These are phyloP conservation scores for Habropoda laboriosa DNA, from an alignment of 1,140 invertebrate species.

Conservation along the genomic window DNA sequence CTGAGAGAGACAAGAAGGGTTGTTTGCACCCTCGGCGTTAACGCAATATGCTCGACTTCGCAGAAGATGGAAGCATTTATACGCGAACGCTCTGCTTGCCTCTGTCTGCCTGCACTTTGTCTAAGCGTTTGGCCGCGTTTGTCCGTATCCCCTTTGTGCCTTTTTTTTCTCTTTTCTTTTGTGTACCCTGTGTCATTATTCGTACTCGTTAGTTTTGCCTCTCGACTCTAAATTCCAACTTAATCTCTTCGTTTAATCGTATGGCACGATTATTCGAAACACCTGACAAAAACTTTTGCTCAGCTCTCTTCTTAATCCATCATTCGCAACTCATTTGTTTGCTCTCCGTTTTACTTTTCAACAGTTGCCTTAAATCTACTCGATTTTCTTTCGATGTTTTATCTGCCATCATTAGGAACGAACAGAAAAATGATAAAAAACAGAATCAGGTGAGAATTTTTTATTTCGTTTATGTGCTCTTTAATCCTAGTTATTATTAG, in stretches of 20 bases:
- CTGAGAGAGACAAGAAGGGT: slow-evolving; percentile 68
- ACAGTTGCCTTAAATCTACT: too few species aligned
- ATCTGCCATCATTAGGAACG: too few species aligned
- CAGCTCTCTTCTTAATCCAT: too few species aligned
- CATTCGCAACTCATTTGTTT: too few species aligned
- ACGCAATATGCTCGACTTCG: slow-evolving; percentile 70
- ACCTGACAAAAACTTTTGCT: neutral
- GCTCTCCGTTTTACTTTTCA: too few species aligned
- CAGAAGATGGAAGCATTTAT: slow-evolving; percentile 62
- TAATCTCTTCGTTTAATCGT: slow-evolving; percentile 10
- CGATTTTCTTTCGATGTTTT: too few species aligned
- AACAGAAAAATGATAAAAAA: too few species aligned
- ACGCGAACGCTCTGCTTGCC: slow-evolving; percentile 61
- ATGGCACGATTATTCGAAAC: neutral
- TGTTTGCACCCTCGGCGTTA: slow-evolving; percentile 78
- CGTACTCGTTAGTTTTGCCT: neutral
- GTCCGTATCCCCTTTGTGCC: slow-evolving; percentile 38
- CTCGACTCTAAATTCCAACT: neutral
- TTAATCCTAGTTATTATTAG: too few species aligned
- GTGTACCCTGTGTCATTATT: neutral
- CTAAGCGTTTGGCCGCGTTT: slow-evolving; percentile 44
- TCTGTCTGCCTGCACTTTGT: slow-evolving; percentile 47
- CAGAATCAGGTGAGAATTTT: too few species aligned
- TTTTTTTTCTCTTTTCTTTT: neutral
- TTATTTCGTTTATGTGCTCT: too few species aligned